Conservation (phyloP, 2,888 invertebrate species). For the Julus scanicus region DNA sequence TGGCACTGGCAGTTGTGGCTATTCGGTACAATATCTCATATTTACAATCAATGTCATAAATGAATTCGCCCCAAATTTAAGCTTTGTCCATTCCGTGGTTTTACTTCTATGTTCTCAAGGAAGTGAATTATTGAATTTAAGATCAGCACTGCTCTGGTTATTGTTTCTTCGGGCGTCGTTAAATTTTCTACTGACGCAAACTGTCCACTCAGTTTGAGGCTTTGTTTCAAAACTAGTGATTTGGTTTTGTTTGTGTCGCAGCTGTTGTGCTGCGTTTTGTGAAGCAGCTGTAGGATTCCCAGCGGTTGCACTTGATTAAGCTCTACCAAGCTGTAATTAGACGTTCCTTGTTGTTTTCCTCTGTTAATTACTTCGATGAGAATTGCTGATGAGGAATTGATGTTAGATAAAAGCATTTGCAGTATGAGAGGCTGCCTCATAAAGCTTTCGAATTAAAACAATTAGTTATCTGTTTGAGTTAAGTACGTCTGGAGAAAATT, state of each 20-base stretch:
- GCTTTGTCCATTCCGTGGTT: no score
- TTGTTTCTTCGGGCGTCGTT: background rate
- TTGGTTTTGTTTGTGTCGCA: background rate
- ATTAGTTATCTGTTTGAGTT: background rate
- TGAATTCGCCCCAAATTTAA: no score
- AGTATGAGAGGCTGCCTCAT: background rate
- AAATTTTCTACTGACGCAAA: background rate
- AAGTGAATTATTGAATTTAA: no score
- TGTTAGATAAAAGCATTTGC: background rate
- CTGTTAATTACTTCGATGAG: background rate
- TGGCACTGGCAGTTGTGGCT: no score
- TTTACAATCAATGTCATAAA: no score
- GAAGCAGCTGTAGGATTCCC: background rate
- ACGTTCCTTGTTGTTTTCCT: background rate
- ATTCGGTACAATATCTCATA: no score
- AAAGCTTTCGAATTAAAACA: background rate
- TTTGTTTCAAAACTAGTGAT: background rate
- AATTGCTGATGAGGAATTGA: background rate
- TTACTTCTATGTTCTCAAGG: no score
- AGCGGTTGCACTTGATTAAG: background rate
- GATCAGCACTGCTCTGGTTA: no score
- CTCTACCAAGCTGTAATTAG: background rate
- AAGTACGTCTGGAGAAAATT: no score
- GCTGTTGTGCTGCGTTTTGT: background rate
- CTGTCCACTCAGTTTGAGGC: background rate